A percentile compares a stretch with the other conserved stretches of the same genome.
These are phyloP conservation scores for Sipha flava DNA, from an alignment of 1,140 invertebrate genomes.

Conservation along the genomic window DNA sequence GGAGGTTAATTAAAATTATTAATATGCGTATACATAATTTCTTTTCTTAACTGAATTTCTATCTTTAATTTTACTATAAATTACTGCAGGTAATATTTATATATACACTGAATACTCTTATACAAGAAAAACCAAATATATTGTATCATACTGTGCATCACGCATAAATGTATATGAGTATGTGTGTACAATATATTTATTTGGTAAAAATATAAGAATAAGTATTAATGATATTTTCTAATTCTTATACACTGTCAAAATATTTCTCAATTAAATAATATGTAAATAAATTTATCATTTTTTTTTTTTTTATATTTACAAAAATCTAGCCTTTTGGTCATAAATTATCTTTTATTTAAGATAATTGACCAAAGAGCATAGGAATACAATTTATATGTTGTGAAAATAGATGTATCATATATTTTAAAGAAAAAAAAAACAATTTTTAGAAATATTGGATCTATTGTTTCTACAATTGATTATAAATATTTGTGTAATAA, in stretches of 20 bases:
- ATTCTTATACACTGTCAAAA: neutral
- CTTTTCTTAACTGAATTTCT: neutral
- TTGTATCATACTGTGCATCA: neutral
- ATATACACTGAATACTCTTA: neutral
- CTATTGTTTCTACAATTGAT: neutral
- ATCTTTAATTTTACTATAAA: neutral
- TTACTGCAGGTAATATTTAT: neutral
- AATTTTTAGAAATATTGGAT: neutral
- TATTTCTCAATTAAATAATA: neutral
- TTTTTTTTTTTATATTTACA: neutral
- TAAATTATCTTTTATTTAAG: neutral
- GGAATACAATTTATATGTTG: neutral
- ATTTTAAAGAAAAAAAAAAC: neutral
- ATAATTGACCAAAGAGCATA: neutral
- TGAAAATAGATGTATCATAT: neutral
- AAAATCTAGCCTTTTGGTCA: neutral
- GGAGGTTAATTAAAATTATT: neutral
- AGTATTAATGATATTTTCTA: neutral
- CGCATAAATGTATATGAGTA: neutral
- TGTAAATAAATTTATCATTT: neutral
- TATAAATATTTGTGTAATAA: neutral
- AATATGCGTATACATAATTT: neutral
- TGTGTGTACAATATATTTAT: neutral
- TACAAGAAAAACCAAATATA: neutral
- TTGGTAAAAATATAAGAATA: neutral